These are phyloP conservation scores for Drosophila parabipectinata DNA, from an alignment of 1,140 invertebrate genomes.

Conservation along the genomic window DNA sequence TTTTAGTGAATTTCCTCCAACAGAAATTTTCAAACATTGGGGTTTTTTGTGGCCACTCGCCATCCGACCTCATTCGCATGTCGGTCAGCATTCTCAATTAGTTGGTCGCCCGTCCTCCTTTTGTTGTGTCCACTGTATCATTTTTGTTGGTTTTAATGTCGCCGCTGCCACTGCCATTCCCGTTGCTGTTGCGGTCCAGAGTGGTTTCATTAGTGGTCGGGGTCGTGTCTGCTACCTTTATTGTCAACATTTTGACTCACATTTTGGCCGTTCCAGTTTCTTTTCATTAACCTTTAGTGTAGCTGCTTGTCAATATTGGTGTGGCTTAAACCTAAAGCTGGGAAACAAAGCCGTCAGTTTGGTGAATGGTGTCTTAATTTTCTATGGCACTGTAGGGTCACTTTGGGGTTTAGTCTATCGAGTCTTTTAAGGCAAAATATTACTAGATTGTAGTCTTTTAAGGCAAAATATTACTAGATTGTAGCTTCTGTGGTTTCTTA, in stretches of 20 bases:
- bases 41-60: conserved; percentile 7
- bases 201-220: conserved; percentile 55
- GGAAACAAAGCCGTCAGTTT: neutral
- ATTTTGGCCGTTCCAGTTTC: conserved; percentile 10
- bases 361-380: neutral
- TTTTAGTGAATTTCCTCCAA: conserved; percentile 20
- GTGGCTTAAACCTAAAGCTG: neutral
- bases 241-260: conserved; percentile 40
- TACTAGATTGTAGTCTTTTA: neutral
- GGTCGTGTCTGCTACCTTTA: conserved; percentile 29
- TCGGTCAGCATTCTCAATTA: conserved; percentile 53
- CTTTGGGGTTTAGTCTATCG: neutral
- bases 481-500: too few species aligned
- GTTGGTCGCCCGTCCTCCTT: conserved; percentile 19
- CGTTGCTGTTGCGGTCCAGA: conserved; percentile 36
- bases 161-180: conserved; percentile 5
- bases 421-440: neutral
- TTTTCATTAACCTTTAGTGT: conserved; percentile 19
- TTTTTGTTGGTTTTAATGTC: conserved; percentile 14
- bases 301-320: conserved; percentile 2
- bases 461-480: too few species aligned
- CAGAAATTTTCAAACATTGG: conserved; percentile 11
- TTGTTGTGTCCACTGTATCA: conserved; percentile 17
- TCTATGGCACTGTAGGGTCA: neutral
- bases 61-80: conserved; percentile 52